Evolutionary conservation across 2,888 invertebrate genomes (phyloP).

Genomic region (Didymodactylos carnosus): DNA sequence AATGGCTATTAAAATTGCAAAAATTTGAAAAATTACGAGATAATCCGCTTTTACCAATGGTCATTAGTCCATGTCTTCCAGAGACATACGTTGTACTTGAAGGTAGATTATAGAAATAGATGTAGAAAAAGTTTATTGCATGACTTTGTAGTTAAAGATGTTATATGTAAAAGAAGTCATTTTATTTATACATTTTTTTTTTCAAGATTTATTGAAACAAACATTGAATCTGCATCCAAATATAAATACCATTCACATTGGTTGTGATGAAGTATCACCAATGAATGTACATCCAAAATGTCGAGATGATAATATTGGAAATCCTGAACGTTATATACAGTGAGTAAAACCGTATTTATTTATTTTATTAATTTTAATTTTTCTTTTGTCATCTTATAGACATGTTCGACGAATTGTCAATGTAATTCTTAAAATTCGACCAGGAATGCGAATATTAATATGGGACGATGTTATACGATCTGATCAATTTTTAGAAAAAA

Average conservation of each 20-base stretch:
- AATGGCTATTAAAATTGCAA: conserved; percentile 53
- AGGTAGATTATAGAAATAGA: too few relatives aligned
- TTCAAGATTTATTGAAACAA: conserved; percentile 50
- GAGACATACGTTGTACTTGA: conserved; percentile 18
- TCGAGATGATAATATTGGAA: background rate
- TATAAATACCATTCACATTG: conserved; percentile 50
- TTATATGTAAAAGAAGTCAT: conserved; percentile 17
- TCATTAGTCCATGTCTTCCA: conserved; percentile 48
- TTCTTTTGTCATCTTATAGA: background rate
- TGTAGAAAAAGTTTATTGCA: too few relatives aligned
- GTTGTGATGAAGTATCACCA: conserved; percentile 49
- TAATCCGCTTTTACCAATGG: conserved; percentile 40
- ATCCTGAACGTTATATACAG: background rate
- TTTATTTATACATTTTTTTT: background rate
- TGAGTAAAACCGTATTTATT: background rate
- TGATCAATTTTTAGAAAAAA: background rate
- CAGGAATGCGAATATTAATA: conserved; percentile 45
- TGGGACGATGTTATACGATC: conserved; percentile 62
- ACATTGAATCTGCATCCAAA: conserved; percentile 45
- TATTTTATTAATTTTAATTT: background rate
- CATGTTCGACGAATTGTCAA: conserved; percentile 30
- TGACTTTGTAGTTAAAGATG: too few relatives aligned
- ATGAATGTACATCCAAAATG: conserved; percentile 2
- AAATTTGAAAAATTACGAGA: conserved; percentile 50
- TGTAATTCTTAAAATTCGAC: conserved; percentile 43